phyloP scores from a whole-genome alignment of 2,888 invertebrate species.

The Agonopterix arenella region DNA sequence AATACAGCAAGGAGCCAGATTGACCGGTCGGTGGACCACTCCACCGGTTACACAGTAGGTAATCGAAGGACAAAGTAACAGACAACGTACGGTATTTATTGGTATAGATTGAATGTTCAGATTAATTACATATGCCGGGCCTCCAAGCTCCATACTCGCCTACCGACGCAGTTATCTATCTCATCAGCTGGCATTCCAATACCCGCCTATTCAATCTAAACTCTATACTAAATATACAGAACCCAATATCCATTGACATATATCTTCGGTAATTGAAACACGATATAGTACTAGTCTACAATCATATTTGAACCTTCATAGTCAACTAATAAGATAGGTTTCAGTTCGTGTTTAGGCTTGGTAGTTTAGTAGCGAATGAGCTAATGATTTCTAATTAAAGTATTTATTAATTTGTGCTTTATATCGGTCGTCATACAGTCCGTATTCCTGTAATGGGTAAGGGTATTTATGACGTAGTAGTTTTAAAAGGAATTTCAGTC shows the following conservation, averaged over 20 bases:
- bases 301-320: constrained; percentile 45
- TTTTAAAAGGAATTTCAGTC: constrained; percentile 51
- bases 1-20: constrained; percentile 30
- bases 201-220: constrained; percentile 33
- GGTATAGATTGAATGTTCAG: constrained; percentile 60
- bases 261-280: constrained; percentile 54
- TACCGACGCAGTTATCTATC: constrained; percentile 44
- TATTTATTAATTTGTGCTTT: constrained; percentile 43
- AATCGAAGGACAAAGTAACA: constrained; percentile 59
- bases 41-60: constrained; percentile 45
- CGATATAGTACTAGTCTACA: constrained; percentile 39
- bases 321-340: constrained; percentile 34
- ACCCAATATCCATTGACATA: constrained; percentile 45
- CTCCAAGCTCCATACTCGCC: constrained; percentile 35
- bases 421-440: constrained; percentile 33
- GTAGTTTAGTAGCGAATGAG: constrained; percentile 37
- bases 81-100: constrained; percentile 60
- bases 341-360: constrained; percentile 29
- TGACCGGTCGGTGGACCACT: constrained; percentile 35
- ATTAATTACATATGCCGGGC: constrained; percentile 57
- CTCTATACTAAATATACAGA: constrained; percentile 39
- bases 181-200: constrained; percentile 56
- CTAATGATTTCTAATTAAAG: constrained; percentile 50
- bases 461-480: constrained; percentile 42
- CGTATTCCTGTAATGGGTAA: constrained; percentile 30